Evolutionary conservation across 2,113 vertebrate species (phyloP).

Genomic region (Shinisaurus crocodilurus): DNA sequence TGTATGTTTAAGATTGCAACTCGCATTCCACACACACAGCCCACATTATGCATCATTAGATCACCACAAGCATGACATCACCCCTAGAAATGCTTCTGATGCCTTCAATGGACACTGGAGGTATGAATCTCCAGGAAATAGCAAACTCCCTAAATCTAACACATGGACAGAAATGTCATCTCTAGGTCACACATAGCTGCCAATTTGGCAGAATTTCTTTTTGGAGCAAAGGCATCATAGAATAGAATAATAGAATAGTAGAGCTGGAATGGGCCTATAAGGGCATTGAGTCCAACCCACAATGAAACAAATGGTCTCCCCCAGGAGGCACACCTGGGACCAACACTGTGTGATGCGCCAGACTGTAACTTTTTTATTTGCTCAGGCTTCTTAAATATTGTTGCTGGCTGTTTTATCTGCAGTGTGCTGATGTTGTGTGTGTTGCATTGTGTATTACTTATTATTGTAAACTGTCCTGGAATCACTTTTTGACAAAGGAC

Average conservation of each 20-base stretch:
- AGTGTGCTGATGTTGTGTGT: background rate
- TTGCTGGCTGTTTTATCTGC: background rate
- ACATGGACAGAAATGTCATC: background rate
- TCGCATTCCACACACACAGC: background rate
- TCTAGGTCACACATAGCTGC: background rate
- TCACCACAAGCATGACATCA: slow-evolving; percentile 14
- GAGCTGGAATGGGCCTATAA: too few species aligned
- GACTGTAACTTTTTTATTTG: background rate
- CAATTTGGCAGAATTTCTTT: slow-evolving; percentile 24
- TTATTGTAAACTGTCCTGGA: background rate
- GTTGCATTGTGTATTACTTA: background rate
- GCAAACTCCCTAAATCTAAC: background rate
- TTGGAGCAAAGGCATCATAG: too few species aligned
- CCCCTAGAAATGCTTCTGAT: slow-evolving; percentile 48
- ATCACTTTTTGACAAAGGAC: background rate
- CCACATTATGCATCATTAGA: slow-evolving; percentile 8
- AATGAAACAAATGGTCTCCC: background rate
- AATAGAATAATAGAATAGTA: too few species aligned
- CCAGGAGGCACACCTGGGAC: background rate
- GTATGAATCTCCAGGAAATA: background rate
- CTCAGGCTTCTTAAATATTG: background rate
- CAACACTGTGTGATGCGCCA: background rate
- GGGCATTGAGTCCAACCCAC: too few species aligned
- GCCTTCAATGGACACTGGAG: slow-evolving; percentile 42
- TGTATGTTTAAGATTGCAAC: background rate